Evolutionary conservation across 2,113 vertebrate genomes (phyloP), one percentile per base, ranked within the genome.

Genomic region (Pituophis catenifer): DNA sequence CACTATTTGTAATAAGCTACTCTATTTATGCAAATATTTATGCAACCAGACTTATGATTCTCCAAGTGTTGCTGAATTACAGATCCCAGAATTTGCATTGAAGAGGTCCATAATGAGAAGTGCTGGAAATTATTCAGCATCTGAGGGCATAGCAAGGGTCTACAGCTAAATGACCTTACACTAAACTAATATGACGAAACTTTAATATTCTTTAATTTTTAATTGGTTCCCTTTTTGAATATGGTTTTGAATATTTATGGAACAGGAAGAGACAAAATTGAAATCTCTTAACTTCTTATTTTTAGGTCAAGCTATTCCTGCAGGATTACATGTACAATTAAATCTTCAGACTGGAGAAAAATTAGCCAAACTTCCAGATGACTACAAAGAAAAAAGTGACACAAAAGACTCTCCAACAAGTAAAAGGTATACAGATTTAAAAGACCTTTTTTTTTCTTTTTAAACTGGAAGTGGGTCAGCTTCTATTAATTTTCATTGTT

Each of bases 321-420:
- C 97, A 59, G 99, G 98, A 75, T 98, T 98, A 81, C 99, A 99
- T 7, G 98, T 99, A n/a, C 96, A 98, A 23, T 88, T 99, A 93
- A 99, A 99, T 95, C 98, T 99, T 92, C 99, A 99, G 97, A 99
- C 99, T 0, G 99, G 99, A 90, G 97, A 98, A 90, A 98, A 98
- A 96, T 98, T 99, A 97, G 99, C 98, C 94, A 98, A 97, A 90
- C 96, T 98, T 93, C 93, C 94, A 44, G 94, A 96, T 0, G 93
- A 95, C 0, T 96, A 98, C 75, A 97, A 97, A n/a, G 97, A 96
- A 86, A 96, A 93, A 93, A 93, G 93, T 38, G 96, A 97, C 15
- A 94, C 89, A 0, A 98, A 98, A 96, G 95, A 93, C 91, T 95
- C 96, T 94, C 98, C 93, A 75, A 96, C 97, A 94, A 97, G 97